phyloP scores from a whole-genome alignment of 2,888 invertebrate genomes.

The Brassicogethes aeneus region DNA sequence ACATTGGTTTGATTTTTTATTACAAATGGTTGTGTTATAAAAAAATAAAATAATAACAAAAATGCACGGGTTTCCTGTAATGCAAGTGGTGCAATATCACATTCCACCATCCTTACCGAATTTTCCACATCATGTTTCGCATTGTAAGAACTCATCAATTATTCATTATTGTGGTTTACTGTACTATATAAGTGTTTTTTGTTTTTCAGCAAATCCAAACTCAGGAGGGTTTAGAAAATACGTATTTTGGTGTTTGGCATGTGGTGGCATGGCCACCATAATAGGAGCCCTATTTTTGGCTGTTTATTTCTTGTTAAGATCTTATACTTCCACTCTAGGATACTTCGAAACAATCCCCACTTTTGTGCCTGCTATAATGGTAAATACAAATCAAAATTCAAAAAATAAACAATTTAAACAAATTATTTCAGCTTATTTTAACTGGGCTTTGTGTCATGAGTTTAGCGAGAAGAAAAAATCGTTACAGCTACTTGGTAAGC shows the following conservation, averaged over 20 bases:
- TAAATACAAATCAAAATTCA: constrained; percentile 41
- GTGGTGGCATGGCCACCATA: constrained; percentile 68
- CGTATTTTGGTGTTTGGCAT: constrained; percentile 75
- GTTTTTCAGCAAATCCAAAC: constrained; percentile 40
- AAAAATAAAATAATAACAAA: constrained; percentile 8
- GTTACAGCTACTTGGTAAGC: constrained; percentile 83
- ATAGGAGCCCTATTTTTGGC: constrained; percentile 70
- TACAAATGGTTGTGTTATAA: background rate
- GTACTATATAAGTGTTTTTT: too few species aligned
- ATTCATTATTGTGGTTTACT: too few species aligned
- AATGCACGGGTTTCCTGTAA: constrained; percentile 57
- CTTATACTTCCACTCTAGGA: constrained; percentile 66
- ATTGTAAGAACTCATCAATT: too few species aligned
- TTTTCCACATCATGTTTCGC: constrained; percentile 30
- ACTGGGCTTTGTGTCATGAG: constrained; percentile 84
- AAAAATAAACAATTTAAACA: too few species aligned
- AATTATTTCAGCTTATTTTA: constrained; percentile 60
- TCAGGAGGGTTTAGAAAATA: constrained; percentile 59
- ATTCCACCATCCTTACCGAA: constrained; percentile 42
- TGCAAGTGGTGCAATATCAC: constrained; percentile 59
- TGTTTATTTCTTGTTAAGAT: constrained; percentile 69
- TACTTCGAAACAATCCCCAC: constrained; percentile 92
- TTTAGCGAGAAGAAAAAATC: constrained; percentile 70
- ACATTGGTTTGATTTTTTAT: background rate
- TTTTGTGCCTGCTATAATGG: constrained; percentile 86